phyloP scores from a whole-genome alignment of 1,140 invertebrate genomes.

The Scaptomyza montana region DNA sequence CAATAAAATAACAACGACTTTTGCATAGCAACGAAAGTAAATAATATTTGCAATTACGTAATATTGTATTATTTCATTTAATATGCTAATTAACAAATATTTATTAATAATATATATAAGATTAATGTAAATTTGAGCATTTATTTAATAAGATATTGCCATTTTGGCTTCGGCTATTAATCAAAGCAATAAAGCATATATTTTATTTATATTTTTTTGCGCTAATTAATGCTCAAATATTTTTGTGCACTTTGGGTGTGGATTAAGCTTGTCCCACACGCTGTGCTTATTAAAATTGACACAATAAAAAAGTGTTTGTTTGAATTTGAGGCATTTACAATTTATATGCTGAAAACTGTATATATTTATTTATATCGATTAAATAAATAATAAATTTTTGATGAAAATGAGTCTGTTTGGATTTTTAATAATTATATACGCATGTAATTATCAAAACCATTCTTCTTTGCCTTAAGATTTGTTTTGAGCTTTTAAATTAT shows the following conservation, averaged over 20 bases:
- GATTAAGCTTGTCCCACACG: not conserved
- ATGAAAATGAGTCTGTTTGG: too few species aligned
- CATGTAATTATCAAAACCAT: too few species aligned
- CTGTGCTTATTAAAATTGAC: not conserved
- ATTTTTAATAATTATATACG: too few species aligned
- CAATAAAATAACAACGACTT: conserved; percentile 2
- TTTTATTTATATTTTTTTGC: not conserved
- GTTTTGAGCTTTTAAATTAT: too few species aligned
- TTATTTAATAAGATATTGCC: not conserved
- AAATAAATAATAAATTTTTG: too few species aligned
- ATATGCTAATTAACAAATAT: conserved; percentile 1
- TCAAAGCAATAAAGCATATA: not conserved
- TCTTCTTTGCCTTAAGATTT: too few species aligned
- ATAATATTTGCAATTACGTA: not conserved
- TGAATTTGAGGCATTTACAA: too few species aligned
- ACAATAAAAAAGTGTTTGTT: too few species aligned
- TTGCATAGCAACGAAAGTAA: conserved; percentile 13
- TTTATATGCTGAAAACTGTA: too few species aligned
- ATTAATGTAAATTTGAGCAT: not conserved
- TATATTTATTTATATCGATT: too few species aligned
- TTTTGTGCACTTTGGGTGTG: not conserved
- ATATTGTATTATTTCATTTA: not conserved
- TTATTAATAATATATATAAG: too few species aligned
- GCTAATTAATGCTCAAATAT: not conserved
- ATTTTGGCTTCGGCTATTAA: not conserved